phyloP scores from a whole-genome alignment of 2,797 vertebrate genomes.

The Amphiprion clarkii region DNA sequence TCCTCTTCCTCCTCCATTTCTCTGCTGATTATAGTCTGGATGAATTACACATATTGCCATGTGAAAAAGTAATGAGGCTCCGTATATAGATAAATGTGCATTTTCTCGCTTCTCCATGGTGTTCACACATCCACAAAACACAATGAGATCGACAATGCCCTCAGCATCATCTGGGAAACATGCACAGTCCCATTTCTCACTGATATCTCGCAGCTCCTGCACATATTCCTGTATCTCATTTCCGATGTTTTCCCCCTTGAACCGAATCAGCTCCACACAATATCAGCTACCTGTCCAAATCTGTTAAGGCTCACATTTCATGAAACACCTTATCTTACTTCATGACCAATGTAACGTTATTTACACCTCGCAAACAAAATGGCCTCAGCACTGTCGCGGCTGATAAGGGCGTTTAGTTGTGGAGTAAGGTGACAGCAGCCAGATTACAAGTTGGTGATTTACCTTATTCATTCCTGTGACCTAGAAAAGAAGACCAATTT shows the following conservation, averaged over 20 bases:
- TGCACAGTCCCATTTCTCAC: conserved; percentile 43
- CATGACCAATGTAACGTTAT: conserved; percentile 76
- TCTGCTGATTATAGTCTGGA: conserved; percentile 32
- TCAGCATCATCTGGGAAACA: conserved; percentile 47
- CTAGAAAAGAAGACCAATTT: conserved; percentile 71
- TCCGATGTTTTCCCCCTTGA: conserved; percentile 38
- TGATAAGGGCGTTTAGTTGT: conserved; percentile 72
- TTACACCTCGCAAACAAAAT: conserved; percentile 79
- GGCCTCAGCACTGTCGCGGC: conserved; percentile 60
- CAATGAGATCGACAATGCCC: conserved; percentile 16
- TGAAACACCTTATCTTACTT: conserved; percentile 75
- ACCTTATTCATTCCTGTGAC: conserved; percentile 77
- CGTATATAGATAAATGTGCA: conserved; percentile 26
- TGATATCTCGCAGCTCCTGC: conserved; percentile 54
- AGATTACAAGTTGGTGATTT: conserved; percentile 81
- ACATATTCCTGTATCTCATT: conserved; percentile 67
- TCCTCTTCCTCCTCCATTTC: conserved; percentile 18
- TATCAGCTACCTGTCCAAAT: conserved; percentile 74
- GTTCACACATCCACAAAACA: conserved; percentile 31
- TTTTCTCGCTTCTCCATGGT: conserved; percentile 4
- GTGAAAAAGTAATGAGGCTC: conserved; percentile 20
- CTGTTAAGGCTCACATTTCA: conserved; percentile 75
- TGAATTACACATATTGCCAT: conserved; percentile 51
- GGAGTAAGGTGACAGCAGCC: conserved; percentile 75
- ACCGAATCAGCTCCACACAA: conserved; percentile 59